Base-by-base conservation (phyloP, 2,888 invertebrate species). In the Xestia xanthographa region DNA sequence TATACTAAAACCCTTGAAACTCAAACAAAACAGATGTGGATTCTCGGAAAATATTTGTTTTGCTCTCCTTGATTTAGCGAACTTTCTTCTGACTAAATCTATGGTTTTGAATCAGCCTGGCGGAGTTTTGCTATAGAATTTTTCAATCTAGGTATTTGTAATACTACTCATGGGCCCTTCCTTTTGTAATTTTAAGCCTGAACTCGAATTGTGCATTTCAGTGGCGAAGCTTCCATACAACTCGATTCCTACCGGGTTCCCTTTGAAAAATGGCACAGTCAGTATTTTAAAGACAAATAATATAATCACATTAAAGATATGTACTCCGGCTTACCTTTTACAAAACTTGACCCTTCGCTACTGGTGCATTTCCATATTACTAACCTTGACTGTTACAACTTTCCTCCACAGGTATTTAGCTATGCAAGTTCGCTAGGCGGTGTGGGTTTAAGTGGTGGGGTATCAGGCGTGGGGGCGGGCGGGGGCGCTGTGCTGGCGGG, bases 341-440 rank as follows among this genome's bases (percentile, higher is more conserved):
- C 5, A 34, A 34, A 34, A 34, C 2, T 34, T 4, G 5, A 34
- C 34, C 4, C 34, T 34, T 34, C 34, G 34, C 34, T 34, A 34
- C 34, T 34, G 34, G n/a, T n/a, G n/a, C n/a, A n/a, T n/a, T n/a
- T n/a, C 12, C 20, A 45, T 34, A 5, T 60, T 20, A 71, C 34
- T 48, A 29, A 43, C 63, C 6, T 6, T 20, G 0, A 14, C 6
- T 3, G 53, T 58, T 66, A 0, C 6, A 43, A n/a, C 3, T 0
- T 62, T 41, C 9, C 3, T 73, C 41, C 79, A 1, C 97, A 99
- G 99, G 98, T 99, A 91, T 98, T 99, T 97, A 98, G 98, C 89
- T 99, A 99, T 96, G 98, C 88, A 22, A 87, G 99, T 86, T 98
- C 97, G 91, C 97, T 98, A 92, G 98, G 98, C 92, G 98, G 98